These are phyloP conservation scores for Listronotus oregonensis DNA, from an alignment of 1,140 invertebrate genomes.

Conservation along the genomic window DNA sequence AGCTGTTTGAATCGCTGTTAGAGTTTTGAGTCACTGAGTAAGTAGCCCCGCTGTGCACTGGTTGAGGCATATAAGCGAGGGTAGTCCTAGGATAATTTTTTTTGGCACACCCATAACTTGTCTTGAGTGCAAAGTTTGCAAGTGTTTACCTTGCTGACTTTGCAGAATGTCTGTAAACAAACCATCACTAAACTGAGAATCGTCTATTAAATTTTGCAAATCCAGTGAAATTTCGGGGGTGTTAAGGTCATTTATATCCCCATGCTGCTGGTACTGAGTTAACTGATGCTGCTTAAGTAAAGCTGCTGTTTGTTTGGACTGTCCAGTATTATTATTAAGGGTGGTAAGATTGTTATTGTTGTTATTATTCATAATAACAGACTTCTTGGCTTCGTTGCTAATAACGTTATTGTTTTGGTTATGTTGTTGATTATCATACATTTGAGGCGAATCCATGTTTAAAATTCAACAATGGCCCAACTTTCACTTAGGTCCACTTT, in stretches of 20 bases:
- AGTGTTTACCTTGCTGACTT: conserved; percentile 61
- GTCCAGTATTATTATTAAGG: conserved; percentile 55
- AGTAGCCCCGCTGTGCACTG: conserved; percentile 80
- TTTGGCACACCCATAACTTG: conserved; percentile 57
- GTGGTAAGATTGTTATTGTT: conserved; percentile 53
- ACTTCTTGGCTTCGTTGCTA: conserved; percentile 52
- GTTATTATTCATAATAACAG: conserved; percentile 55
- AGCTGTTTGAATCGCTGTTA: conserved; percentile 59
- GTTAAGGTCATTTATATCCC: conserved; percentile 83
- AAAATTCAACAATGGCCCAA: conserved; percentile 28
- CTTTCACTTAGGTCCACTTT: conserved; percentile 52
- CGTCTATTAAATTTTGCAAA: conserved; percentile 86
- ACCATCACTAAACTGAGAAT: conserved; percentile 81
- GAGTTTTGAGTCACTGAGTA: conserved; percentile 61
- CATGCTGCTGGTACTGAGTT: conserved; percentile 71
- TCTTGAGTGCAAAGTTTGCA: conserved; percentile 57
- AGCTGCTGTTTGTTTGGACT: conserved; percentile 53
- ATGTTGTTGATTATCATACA: conserved; percentile 67
- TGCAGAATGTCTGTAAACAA: conserved; percentile 80
- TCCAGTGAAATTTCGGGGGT: conserved; percentile 88
- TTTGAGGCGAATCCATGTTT: conserved; percentile 73
- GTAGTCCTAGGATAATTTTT: conserved; percentile 66
- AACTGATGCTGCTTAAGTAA: conserved; percentile 58
- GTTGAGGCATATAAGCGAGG: conserved; percentile 87
- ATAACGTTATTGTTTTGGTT: conserved; percentile 51